Base-by-base conservation (phyloP, 2,888 invertebrate genomes). In the Scrobipalpa costella region DNA sequence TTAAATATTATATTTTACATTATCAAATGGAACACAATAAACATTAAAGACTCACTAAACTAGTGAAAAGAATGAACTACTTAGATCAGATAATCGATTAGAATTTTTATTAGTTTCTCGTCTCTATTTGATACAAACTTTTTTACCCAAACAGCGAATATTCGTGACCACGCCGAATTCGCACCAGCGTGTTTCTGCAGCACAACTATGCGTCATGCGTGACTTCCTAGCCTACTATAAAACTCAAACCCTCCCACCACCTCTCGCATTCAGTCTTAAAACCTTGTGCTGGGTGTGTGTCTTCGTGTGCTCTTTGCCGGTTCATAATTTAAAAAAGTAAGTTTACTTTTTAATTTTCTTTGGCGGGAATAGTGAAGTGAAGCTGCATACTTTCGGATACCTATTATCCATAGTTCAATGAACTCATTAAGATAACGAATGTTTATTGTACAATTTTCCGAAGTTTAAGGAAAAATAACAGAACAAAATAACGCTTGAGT, bases 181-280 rank as follows among this genome's bases (percentile, higher is more conserved):
- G 13, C 2, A 49, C 21, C 13, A 13, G 5, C 0, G 50, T 52
- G 50, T 52, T 8, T 7, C 50, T 3, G 27, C 50, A 52, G 50
- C 50, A 52, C 8, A 21, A 21, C 64, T 75, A 73, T 72, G 79
- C 79, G 80, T 81, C 78, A 77, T 73, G 66, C 63, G 64, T 62
- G 15, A 44, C 8, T 38, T 40, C 17, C 61, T 50, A 64, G 6
- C 34, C 21, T n/a, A 61, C 36, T 81, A 85, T 85, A 85, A 77
- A 85, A 77, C 71, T 64, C 66, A 72, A 73, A 73, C 66, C 68
- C 78, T 81, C 85, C 81, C 80, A 72, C 80, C 79, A 77, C 79
- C 73, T 1, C 73, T 73, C 72, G 74, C 82, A 85, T 77, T 81
- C 80, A 66, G 76, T 76, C 69, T 65, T 68, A 67, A 63, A 67